Evolutionary conservation across 2,797 vertebrate species (phyloP).

Genomic region (Ambastaia sidthimunki): DNA sequence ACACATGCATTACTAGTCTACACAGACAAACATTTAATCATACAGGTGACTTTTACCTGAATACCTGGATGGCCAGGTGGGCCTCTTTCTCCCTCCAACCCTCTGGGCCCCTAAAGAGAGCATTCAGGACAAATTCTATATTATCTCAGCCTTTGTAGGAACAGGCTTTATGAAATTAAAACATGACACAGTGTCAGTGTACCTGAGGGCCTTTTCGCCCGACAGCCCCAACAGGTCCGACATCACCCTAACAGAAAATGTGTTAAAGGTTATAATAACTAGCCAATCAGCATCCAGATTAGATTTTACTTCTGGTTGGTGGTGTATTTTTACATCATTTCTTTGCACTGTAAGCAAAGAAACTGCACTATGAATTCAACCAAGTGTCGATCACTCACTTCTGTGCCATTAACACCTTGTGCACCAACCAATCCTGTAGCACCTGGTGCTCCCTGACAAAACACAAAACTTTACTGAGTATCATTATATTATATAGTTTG

Average conservation of each 20-base stretch:
- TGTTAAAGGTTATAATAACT: background rate
- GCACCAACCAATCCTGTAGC: constrained; percentile 72
- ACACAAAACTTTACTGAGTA: constrained; percentile 21
- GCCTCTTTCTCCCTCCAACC: constrained; percentile 76
- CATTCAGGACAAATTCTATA: constrained; percentile 3
- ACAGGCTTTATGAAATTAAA: background rate
- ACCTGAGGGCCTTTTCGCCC: constrained; percentile 80
- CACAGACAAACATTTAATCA: background rate
- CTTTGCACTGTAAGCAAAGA: background rate
- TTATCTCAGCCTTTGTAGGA: constrained; percentile 6
- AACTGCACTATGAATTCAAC: constrained; percentile 5
- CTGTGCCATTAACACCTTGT: constrained; percentile 78
- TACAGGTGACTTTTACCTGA: constrained; percentile 70
- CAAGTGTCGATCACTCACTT: constrained; percentile 69
- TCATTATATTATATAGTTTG: background rate
- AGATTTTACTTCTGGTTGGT: background rate
- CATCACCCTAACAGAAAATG: constrained; percentile 74
- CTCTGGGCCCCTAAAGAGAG: constrained; percentile 75
- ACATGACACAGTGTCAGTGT: constrained; percentile 2
- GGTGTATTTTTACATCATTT: background rate
- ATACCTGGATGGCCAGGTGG: constrained; percentile 71
- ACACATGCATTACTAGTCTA: background rate
- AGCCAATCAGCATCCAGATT: background rate
- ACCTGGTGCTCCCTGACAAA: constrained; percentile 76
- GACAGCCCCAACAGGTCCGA: constrained; percentile 74